Conservation (phyloP, 53 echinoderm and acorn worm species). For the Astropecten irregularis region DNA sequence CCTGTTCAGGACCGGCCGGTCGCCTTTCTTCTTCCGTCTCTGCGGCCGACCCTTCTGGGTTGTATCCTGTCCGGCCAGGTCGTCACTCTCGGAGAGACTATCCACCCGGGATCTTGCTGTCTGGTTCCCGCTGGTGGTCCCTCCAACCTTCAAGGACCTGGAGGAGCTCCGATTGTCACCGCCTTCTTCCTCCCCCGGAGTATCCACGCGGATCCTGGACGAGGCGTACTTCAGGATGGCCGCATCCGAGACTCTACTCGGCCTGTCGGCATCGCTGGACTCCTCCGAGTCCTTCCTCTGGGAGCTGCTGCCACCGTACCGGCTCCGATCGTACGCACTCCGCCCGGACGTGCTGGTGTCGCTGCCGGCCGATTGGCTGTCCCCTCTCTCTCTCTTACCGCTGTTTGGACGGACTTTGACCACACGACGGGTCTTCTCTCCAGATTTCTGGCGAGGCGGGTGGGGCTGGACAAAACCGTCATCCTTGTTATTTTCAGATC, state of each 20-base stretch:
- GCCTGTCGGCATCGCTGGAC: slow-evolving; percentile 36
- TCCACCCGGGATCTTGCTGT: slow-evolving; percentile 50
- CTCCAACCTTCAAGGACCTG: too few relatives aligned
- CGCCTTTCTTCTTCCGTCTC: slow-evolving; percentile 70
- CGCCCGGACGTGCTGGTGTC: slow-evolving; percentile 42
- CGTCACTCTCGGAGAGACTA: slow-evolving; percentile 84
- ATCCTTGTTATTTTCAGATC: slow-evolving; percentile 46
- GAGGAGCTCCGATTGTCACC: too few relatives aligned
- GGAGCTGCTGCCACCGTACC: neutral
- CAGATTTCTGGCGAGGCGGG: slow-evolving; percentile 92
- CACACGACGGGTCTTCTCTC: slow-evolving; percentile 82
- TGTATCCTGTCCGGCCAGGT: slow-evolving; percentile 12
- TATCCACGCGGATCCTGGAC: slow-evolving; percentile 35
- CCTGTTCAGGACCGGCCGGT: slow-evolving; percentile 23
- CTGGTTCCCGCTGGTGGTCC: too few relatives aligned
- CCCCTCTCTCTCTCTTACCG: slow-evolving; percentile 62
- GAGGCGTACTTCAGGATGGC: slow-evolving; percentile 51
- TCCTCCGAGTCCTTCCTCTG: slow-evolving; percentile 53
- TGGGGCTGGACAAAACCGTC: slow-evolving; percentile 80
- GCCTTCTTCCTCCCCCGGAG: neutral
- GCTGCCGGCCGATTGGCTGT: slow-evolving; percentile 42
- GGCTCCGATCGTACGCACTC: slow-evolving; percentile 18
- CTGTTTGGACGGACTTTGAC: slow-evolving; percentile 91
- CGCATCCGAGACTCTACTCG: slow-evolving; percentile 14
- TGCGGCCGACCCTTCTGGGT: slow-evolving; percentile 63